Evolutionary conservation across 1,140 invertebrate genomes (phyloP), one percentile per base, ranked within the genome.

Genomic region (Phenacoccus solenopsis): DNA sequence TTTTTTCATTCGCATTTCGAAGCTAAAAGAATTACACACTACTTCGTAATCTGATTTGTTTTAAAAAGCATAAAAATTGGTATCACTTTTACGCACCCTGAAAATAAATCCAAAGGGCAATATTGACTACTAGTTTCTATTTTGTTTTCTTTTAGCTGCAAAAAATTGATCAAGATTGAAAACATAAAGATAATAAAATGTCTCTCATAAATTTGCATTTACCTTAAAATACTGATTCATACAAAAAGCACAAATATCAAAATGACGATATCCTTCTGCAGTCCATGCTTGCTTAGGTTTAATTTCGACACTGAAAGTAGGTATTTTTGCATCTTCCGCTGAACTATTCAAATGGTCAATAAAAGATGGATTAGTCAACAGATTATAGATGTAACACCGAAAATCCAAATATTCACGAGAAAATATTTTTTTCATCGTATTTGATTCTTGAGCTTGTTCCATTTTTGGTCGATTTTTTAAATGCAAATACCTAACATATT

Each of bases 231-330:
- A 67, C 25, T 71, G 71, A 61, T 69, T 56, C 2, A 61, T 56
- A 35, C 71, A 71, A 27, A 69, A 71, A 16, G 38, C 16, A 25
- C 71, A 71, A 20, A 16, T 38, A 4, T 12, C 21, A 64, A 64
- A 27, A 4, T 4, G 1, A 21, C 13, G 3, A 30, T 71, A 67
- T 0, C 22, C 20, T 25, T 28, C 25, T 22, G 57, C 56, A 3
- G 38, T 25, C 71, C 71, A 71, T 1, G 67, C 70, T 35, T 69
- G 71, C 49, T 71, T 71, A 1, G 71, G 71, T 49, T 71, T 71
- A 16, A 71, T 71, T 32, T 71, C 71, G 2, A 28, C 25, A 7
- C 71, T 61, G n/a, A 38, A 71, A 2, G 61, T 59, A 25, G 57
- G 12, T 12, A n/a, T 4, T 4, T 22, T 20, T 7, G 32, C 7